Evolutionary conservation across 2,888 invertebrate genomes (phyloP).

Genomic region (Phaonia tiefii): DNA sequence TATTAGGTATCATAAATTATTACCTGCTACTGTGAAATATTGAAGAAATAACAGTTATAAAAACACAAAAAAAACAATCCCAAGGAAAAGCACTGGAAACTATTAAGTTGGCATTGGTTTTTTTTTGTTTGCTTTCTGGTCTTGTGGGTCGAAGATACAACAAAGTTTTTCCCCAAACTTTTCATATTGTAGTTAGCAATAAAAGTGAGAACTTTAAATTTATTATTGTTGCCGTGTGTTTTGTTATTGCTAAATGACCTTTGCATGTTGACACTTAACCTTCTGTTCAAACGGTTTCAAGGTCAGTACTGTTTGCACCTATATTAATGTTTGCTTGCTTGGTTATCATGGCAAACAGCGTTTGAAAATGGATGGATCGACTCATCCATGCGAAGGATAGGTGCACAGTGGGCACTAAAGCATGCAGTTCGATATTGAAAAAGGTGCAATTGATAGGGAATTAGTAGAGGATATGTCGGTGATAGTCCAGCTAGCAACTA

Average conservation of each 20-base stretch:
- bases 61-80: not conserved
- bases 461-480: too few relatives aligned
- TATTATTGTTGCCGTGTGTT: slow-evolving; percentile 12
- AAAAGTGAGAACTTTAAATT: slow-evolving; percentile 44
- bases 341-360: slow-evolving; percentile 53
- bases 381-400: too few relatives aligned
- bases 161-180: slow-evolving; percentile 15
- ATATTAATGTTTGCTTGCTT: slow-evolving; percentile 56
- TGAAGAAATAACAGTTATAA: not conserved
- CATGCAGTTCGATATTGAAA: too few relatives aligned
- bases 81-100: not conserved
- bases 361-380: not conserved
- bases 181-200: slow-evolving; percentile 15
- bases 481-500: too few relatives aligned
- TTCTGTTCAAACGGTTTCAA: slow-evolving; percentile 63
- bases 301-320: slow-evolving; percentile 56
- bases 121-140: not conserved
- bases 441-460: too few relatives aligned
- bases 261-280: slow-evolving; percentile 67
- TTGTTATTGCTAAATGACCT: slow-evolving; percentile 53
- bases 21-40: slow-evolving; percentile 41
- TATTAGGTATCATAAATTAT: slow-evolving; percentile 55
- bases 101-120: not conserved
- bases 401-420: too few relatives aligned
- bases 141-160: not conserved